Conservation (phyloP, 1,140 invertebrate genomes). For the Sarcophaga bullata region DNA sequence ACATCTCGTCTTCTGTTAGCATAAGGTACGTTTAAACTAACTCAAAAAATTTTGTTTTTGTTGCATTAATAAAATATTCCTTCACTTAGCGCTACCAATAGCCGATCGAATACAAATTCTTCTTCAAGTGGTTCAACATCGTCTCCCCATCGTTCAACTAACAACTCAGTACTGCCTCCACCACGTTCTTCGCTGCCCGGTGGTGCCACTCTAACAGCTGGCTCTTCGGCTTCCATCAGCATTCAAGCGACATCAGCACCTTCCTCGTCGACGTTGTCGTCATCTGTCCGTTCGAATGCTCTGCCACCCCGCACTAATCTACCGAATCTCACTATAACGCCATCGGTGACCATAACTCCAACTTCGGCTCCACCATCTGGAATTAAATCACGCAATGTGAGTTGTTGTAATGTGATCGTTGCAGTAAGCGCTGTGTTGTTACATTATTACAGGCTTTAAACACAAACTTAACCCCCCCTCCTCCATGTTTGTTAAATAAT, state of each 20-base stretch:
- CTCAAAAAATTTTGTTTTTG: neutral
- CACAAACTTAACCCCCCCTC: neutral
- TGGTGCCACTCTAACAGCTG: conserved; percentile 70
- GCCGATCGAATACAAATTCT: conserved; percentile 52
- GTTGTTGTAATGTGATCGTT: conserved; percentile 66
- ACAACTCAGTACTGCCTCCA: conserved; percentile 59
- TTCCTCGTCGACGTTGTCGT: conserved; percentile 44
- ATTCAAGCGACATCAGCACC: conserved; percentile 49
- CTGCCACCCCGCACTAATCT: conserved; percentile 61
- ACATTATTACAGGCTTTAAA: conserved; percentile 14
- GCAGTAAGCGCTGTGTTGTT: conserved; percentile 64
- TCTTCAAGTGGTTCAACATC: conserved; percentile 52
- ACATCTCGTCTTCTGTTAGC: conserved; percentile 55
- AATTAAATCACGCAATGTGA: conserved; percentile 68
- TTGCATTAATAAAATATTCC: neutral
- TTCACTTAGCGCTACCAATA: conserved; percentile 50
- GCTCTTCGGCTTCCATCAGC: conserved; percentile 50
- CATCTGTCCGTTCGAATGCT: conserved; percentile 55
- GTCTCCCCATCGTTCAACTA: conserved; percentile 51
- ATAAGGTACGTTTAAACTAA: conserved; percentile 51
- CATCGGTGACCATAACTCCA: conserved; percentile 76
- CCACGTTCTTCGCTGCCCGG: conserved; percentile 67
- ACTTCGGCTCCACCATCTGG: conserved; percentile 73
- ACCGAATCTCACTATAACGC: conserved; percentile 72
- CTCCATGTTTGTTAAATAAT: neutral